Conservation (phyloP, 2,888 invertebrate species). For the Brachynemurus nebulosus region DNA sequence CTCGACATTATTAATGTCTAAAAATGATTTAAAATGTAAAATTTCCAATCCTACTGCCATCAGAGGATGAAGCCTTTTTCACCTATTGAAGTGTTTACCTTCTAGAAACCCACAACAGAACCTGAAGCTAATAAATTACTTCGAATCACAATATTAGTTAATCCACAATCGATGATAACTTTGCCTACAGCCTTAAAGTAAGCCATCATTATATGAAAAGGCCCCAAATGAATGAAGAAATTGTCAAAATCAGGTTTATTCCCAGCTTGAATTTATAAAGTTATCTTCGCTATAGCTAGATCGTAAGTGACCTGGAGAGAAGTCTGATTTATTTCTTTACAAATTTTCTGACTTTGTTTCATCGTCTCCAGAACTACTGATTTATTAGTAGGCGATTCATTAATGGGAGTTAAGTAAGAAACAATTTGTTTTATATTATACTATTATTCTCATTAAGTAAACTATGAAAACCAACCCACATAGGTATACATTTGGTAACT, state of each 20-base stretch:
- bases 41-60: neutral
- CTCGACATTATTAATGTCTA: neutral
- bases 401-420: neutral
- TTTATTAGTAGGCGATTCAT: neutral
- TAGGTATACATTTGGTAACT: no score
- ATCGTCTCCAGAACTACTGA: neutral
- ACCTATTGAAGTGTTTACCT: neutral
- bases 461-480: constrained; percentile 11
- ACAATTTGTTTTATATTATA: constrained; percentile 16
- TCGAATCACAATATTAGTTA: neutral
- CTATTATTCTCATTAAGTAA: constrained; percentile 9
- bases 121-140: neutral
- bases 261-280: neutral
- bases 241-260: neutral
- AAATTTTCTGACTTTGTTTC: neutral
- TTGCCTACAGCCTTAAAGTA: neutral
- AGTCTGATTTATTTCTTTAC: neutral
- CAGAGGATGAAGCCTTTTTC: neutral
- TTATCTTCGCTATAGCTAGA: neutral
- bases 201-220: neutral
- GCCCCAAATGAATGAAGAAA: neutral
- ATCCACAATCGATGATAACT: neutral
- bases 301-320: neutral
- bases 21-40: neutral
- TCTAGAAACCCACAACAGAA: neutral